Evolutionary conservation across 2,888 invertebrate genomes (phyloP).

Genomic region (Nephrotoma guestfalica): DNA sequence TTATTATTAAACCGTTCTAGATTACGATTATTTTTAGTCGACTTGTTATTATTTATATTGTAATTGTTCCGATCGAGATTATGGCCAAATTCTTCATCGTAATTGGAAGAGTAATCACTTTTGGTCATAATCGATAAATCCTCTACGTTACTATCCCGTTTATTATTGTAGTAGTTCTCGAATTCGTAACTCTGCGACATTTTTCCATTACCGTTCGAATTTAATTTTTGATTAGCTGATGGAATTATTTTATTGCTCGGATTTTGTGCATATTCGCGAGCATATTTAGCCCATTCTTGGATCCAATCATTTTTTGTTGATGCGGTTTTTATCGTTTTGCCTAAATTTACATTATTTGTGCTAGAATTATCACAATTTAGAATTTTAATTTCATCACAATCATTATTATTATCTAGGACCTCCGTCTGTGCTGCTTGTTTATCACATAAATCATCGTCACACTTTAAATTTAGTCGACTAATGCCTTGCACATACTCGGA

Average conservation of each 20-base stretch:
- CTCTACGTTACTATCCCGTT: constrained; percentile 3
- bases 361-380: constrained; percentile 1
- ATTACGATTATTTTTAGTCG: constrained; percentile 1
- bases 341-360: not conserved
- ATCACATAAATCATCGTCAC: not conserved
- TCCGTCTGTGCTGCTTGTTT: not conserved
- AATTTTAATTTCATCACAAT: constrained; percentile 1
- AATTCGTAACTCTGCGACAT: constrained; percentile 33
- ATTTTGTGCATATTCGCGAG: constrained; percentile 19
- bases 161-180: constrained; percentile 9
- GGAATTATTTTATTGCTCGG: constrained; percentile 4
- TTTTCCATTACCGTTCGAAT: constrained; percentile 9
- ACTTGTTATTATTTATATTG: constrained; percentile 1
- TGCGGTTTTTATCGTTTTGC: constrained; percentile 20
- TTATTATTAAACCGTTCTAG: constrained; percentile 13
- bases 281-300: constrained; percentile 49
- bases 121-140: constrained; percentile 5
- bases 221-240: constrained; percentile 13
- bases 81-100: constrained; percentile 10
- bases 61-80: constrained; percentile 9
- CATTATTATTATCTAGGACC: not conserved
- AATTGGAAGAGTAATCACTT: constrained; percentile 1
- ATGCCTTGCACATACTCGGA: constrained; percentile 45
- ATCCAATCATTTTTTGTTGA: constrained; percentile 39
- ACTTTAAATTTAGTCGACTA: not conserved